These are phyloP conservation scores for Osmerus eperlanus DNA, from an alignment of 2,113 vertebrate species.

Conservation along the genomic window DNA sequence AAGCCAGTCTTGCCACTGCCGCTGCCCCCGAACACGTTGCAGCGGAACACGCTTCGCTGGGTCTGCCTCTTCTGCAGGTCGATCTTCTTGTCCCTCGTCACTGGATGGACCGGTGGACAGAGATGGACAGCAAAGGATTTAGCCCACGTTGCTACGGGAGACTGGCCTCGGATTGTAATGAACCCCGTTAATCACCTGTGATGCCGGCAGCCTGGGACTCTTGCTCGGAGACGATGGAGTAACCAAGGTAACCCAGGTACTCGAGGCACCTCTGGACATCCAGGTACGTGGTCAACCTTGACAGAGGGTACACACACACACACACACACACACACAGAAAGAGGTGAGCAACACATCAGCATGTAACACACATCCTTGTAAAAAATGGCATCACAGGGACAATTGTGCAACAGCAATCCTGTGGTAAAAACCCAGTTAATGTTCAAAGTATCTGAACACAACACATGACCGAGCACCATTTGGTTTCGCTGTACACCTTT, in stretches of 20 bases:
- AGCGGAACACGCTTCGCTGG: constrained; percentile 92
- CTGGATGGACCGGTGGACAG: constrained; percentile 56
- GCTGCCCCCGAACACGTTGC: constrained; percentile 88
- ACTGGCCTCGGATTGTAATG: too few species aligned
- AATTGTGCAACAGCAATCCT: too few species aligned
- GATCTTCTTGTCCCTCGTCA: constrained; percentile 95
- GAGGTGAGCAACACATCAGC: background rate
- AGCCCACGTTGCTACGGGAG: too few species aligned
- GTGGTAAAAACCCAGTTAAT: too few species aligned
- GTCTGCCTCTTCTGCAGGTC: constrained; percentile 97
- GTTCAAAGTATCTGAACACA: too few species aligned
- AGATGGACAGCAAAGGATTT: background rate
- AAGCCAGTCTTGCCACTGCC: constrained; percentile 91
- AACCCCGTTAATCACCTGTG: constrained; percentile 72
- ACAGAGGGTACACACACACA: constrained; percentile 20
- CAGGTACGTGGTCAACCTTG: constrained; percentile 90
- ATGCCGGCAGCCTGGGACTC: constrained; percentile 92
- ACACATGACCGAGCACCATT: too few species aligned
- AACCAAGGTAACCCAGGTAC: constrained; percentile 93
- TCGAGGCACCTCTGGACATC: constrained; percentile 95
- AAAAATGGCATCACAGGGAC: background rate
- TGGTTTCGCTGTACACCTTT: too few species aligned
- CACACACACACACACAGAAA: background rate
- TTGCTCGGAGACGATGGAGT: constrained; percentile 93
- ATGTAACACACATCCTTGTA: too few species aligned